Evolutionary conservation across 2,113 vertebrate genomes (phyloP), one percentile per base, ranked within the genome.

Genomic region (Notechis scutatus): DNA sequence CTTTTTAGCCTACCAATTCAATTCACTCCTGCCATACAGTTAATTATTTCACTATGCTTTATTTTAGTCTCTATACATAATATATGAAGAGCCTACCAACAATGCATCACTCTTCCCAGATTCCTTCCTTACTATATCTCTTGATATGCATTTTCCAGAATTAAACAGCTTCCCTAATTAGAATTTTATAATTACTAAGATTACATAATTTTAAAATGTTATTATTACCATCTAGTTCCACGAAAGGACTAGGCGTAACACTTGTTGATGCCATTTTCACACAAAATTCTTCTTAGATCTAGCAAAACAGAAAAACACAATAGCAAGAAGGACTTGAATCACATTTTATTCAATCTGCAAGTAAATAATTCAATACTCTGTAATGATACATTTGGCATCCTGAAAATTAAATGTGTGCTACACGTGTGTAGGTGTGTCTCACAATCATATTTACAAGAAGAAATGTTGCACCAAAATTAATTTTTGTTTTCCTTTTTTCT

Each of bases 261-360:
- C 47, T 23, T 92, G 81, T 55, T 85, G 74, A 92, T 56, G 89
- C 47, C 87, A 90, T 91, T 61, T 92, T 42, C 45, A 87, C 42
- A 85, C 24, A 3, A 93, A 91, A 85, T 39, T 88, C 42, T 86
- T 45, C 91, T 85, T 52, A 26, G 88, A 93, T 81, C 87, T 93
- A 34, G 61, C 88, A 69, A 93, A 93, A 92, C 29, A 91, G 47
- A 90, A 52, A 42, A 24, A 6, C 6, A 52, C 21, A 42, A 87
- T 3, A 54, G 3, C 20, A 29, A 91, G 61, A 94, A 92, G 45
- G 6, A 4, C 4, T n/a, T 69, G 93, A 94, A 88, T 54, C 3
- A 5, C n/a, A 24, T 59, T 90, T 90, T 88, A 55, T 88, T 23
- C 26, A 69, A 26, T 85, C 57, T 5, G 24, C 12, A 14, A 24